These are phyloP conservation scores for Nematolebias whitei DNA, from an alignment of 2,113 vertebrate species.

Conservation along the genomic window DNA sequence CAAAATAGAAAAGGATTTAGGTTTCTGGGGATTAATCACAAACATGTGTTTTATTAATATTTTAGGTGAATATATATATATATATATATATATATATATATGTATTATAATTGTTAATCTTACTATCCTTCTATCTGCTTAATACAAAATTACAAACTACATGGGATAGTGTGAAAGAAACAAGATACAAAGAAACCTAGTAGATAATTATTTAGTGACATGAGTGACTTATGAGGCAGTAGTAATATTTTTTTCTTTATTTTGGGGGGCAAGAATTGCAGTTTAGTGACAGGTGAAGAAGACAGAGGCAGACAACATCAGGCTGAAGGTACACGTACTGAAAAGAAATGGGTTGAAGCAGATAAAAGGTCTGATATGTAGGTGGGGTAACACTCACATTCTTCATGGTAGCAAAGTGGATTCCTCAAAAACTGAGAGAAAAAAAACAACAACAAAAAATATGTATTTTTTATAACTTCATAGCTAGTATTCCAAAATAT, in stretches of 20 bases:
- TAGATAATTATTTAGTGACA: conserved; percentile 33
- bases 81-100: too few relatives aligned
- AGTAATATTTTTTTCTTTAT: not conserved
- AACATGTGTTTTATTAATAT: too few relatives aligned
- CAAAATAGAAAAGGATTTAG: too few relatives aligned
- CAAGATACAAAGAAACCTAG: conserved; percentile 9
- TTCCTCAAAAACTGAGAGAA: not conserved
- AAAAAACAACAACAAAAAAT: too few relatives aligned
- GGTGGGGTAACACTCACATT: conserved; percentile 22
- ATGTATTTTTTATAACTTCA: conserved; percentile 11
- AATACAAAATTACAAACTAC: not conserved
- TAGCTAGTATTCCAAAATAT: not conserved
- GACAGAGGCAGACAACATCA: conserved; percentile 17
- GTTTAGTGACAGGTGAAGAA: conserved; percentile 23
- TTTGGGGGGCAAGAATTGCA: not conserved
- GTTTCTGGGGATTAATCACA: too few relatives aligned
- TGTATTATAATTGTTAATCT: not conserved
- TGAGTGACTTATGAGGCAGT: not conserved
- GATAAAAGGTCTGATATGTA: conserved; percentile 18
- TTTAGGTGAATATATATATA: too few relatives aligned
- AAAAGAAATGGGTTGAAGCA: conserved; percentile 17
- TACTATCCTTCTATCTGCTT: not conserved
- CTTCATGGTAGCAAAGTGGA: conserved; percentile 27
- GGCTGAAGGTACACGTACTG: conserved; percentile 3
- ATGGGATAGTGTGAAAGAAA: not conserved